A percentile compares a stretch with the other conserved stretches of the same genome.
Conservation (phyloP, 2,888 invertebrate species). For the Gordius sp. region DNA sequence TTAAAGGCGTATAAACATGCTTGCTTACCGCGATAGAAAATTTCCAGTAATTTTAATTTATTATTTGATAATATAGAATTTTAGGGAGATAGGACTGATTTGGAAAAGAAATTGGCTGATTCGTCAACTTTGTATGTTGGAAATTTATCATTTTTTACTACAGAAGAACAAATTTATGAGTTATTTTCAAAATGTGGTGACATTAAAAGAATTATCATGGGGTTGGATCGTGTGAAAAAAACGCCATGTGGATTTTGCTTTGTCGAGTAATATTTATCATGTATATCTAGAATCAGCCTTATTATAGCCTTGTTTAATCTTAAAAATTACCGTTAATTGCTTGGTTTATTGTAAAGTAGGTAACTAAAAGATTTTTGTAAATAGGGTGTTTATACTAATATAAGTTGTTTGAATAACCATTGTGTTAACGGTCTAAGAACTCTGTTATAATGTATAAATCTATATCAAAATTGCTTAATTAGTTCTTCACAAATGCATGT, state of each 20-base stretch:
- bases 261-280: constrained; percentile 44
- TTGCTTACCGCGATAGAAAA: constrained; percentile 4
- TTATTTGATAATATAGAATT: background rate
- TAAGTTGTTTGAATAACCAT: too few relatives aligned
- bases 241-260: constrained; percentile 99
- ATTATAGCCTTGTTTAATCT: too few relatives aligned
- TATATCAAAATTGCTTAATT: too few relatives aligned
- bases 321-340: background rate
- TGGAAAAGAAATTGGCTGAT: constrained; percentile 43
- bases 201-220: constrained; percentile 71
- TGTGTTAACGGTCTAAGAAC: too few relatives aligned
- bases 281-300: too few relatives aligned
- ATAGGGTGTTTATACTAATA: too few relatives aligned
- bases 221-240: constrained; percentile 79
- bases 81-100: constrained; percentile 7
- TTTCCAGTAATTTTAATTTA: constrained; percentile 14
- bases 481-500: too few relatives aligned
- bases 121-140: constrained; percentile 76
- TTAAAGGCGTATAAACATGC: too few relatives aligned
- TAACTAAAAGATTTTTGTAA: background rate
- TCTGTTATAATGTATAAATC: too few relatives aligned
- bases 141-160: constrained; percentile 87
- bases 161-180: constrained; percentile 91
- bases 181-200: constrained; percentile 83
- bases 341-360: background rate